phyloP scores from a whole-genome alignment of 2,888 invertebrate genomes.

The Ophion ventricosus region DNA sequence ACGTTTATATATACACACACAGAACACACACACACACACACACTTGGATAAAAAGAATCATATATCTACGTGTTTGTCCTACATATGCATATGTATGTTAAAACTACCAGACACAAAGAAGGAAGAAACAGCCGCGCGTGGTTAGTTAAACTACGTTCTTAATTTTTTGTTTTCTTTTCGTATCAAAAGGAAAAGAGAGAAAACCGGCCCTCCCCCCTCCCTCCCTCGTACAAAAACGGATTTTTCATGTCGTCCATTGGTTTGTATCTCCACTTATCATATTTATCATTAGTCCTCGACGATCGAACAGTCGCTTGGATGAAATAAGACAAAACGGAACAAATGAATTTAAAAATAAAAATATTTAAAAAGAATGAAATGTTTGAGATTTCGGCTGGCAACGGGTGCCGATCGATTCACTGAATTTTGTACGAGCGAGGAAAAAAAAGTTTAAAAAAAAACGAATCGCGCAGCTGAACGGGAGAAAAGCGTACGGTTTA shows the following conservation, averaged over 20 bases:
- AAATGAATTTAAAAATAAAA: constrained; percentile 25
- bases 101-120: constrained; percentile 22
- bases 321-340: constrained; percentile 10
- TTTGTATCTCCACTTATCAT: constrained; percentile 71
- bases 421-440: constrained; percentile 61
- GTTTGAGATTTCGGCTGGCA: constrained; percentile 30
- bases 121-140: constrained; percentile 42
- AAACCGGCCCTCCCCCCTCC: constrained; percentile 45
- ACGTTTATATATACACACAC: constrained; percentile 62
- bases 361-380: background rate
- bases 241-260: constrained; percentile 72
- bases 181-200: background rate
- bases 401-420: constrained; percentile 46
- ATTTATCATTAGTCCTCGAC: constrained; percentile 72
- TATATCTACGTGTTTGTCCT: constrained; percentile 55
- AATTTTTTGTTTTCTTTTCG: constrained; percentile 69
- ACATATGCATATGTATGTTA: constrained; percentile 63
- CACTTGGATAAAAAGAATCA: constrained; percentile 59
- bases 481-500: constrained; percentile 18
- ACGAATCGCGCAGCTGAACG: constrained; percentile 21
- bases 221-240: constrained; percentile 74
- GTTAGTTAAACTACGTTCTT: constrained; percentile 60
- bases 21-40: constrained; percentile 63
- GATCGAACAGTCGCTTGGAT: constrained; percentile 57
- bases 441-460: background rate